A percentile compares a stretch with the other conserved stretches of the same genome.
Evolutionary conservation across 2,888 invertebrate genomes (phyloP).

Genomic region (Apodemia zela): DNA sequence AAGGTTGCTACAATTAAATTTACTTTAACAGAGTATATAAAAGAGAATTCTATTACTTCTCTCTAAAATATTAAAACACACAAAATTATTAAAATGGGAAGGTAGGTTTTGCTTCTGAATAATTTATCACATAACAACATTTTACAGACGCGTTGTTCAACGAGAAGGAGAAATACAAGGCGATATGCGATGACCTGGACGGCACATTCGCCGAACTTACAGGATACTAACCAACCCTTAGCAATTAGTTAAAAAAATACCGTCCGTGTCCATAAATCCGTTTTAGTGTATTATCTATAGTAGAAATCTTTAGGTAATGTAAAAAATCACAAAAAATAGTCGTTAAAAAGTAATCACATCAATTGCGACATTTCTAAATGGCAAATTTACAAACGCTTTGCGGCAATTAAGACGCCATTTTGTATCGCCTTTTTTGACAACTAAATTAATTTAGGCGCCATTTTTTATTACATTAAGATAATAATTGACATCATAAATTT

Average conservation of each 20-base stretch:
- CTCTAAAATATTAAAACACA: slow-evolving; percentile 44
- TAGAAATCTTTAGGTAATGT: background rate
- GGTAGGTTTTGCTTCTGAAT: slow-evolving; percentile 37
- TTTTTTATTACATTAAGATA: background rate
- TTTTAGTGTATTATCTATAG: slow-evolving; percentile 1
- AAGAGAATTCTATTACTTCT: slow-evolving; percentile 56
- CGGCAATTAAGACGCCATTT: background rate
- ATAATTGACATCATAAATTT: background rate
- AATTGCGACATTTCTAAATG: too few species aligned
- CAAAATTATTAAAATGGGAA: slow-evolving; percentile 41
- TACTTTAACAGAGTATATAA: slow-evolving; percentile 38
- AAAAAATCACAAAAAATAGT: background rate
- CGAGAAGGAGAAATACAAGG: slow-evolving; percentile 97
- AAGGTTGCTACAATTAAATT: background rate
- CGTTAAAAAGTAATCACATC: background rate
- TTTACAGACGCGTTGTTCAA: slow-evolving; percentile 91
- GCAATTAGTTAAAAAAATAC: slow-evolving; percentile 64
- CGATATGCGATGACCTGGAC: slow-evolving; percentile 98
- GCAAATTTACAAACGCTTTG: background rate
- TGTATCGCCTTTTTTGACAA: background rate
- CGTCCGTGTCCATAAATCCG: slow-evolving; percentile 40
- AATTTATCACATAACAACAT: slow-evolving; percentile 62
- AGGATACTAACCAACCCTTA: slow-evolving; percentile 89
- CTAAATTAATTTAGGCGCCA: background rate
- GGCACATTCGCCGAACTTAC: slow-evolving; percentile 97